phyloP scores from a whole-genome alignment of 2,113 vertebrate genomes.

The Pandion haliaetus region DNA sequence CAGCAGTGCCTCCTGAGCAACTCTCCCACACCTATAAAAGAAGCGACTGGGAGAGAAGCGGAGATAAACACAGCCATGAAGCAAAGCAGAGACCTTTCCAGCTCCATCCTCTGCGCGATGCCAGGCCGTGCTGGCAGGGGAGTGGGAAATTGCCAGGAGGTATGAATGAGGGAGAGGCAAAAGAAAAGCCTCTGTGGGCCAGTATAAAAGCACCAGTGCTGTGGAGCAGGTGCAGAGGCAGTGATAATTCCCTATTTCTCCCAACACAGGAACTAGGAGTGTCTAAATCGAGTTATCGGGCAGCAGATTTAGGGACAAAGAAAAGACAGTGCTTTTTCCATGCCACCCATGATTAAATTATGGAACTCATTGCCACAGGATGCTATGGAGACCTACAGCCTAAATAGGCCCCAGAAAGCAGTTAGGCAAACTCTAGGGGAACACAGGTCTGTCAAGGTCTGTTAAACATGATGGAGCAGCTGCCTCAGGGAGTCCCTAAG shows the following conservation, averaged over 20 bases:
- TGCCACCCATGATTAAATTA: background rate
- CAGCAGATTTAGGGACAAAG: slow-evolving; percentile 3
- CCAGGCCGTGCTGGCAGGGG: background rate
- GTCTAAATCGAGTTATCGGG: slow-evolving; percentile 1
- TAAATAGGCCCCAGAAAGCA: slow-evolving; percentile 3
- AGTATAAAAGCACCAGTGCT: background rate
- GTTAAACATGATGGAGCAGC: background rate
- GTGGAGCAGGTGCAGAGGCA: slow-evolving; percentile 45
- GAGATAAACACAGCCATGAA: background rate
- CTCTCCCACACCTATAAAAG: background rate
- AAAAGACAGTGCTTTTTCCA: background rate
- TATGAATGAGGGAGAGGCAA: background rate
- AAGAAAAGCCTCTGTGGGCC: background rate
- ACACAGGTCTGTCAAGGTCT: background rate
- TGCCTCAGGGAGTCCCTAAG: background rate
- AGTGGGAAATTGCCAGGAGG: background rate
- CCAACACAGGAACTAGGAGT: background rate
- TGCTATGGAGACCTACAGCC: slow-evolving; percentile 29
- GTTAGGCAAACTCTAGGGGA: background rate
- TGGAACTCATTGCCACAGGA: background rate
- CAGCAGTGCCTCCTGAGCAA: background rate
- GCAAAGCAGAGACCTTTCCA: background rate
- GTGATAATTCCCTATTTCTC: slow-evolving; percentile 12
- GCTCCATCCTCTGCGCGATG: accelerated
- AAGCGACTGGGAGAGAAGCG: background rate